Evolutionary conservation across 2,113 vertebrate genomes (phyloP), one percentile per base, ranked within the genome.

Genomic region (Paraplagusia blochii): DNA sequence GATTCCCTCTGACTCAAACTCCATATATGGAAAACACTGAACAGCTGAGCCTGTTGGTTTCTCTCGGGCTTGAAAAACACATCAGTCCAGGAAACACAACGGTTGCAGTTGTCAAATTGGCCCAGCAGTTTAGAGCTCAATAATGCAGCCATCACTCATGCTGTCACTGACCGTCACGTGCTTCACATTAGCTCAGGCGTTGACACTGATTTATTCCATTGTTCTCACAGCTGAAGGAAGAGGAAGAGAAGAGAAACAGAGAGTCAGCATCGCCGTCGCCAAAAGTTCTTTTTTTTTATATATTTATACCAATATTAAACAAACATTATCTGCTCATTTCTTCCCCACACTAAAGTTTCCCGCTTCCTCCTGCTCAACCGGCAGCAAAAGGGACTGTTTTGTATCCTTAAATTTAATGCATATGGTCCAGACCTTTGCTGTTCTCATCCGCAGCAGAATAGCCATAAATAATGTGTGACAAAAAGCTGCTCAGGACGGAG

Each of bases 71-170:
- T 66, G 71, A 69, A 79, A 77, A 72, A 59, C 71, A 80, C 71
- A 80, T 68, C 62, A 77, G 74, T 76, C 67, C 59, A 58, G 78
- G 81, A 80, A 81, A 80, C 76, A 54, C 7, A 16, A 54, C 65
- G 61, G 51, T 76, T 71, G 54, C 86, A 70, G 55, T 66, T 76
- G 79, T 83, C 69, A 72, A 79, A 79, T 69, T 63, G 66, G 58
- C 56, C 59, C 63, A 55, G 79, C 84, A 76, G 79, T 87, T 87
- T 83, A 88, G 87, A 72, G 82, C 81, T 71, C 64, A 66, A 85
- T 86, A 87, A 89, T 83, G 75, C 65, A 69, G 70, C 72, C 85
- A 87, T 88, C 82, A 80, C 58, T 87, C 85, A 84, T 58, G 0
- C 74, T 84, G 84, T 84, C 87, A 67, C 63, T 46, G 70, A 71